Evolutionary conservation across 1,140 invertebrate genomes (phyloP).

Genomic region (Drosophila bocki): DNA sequence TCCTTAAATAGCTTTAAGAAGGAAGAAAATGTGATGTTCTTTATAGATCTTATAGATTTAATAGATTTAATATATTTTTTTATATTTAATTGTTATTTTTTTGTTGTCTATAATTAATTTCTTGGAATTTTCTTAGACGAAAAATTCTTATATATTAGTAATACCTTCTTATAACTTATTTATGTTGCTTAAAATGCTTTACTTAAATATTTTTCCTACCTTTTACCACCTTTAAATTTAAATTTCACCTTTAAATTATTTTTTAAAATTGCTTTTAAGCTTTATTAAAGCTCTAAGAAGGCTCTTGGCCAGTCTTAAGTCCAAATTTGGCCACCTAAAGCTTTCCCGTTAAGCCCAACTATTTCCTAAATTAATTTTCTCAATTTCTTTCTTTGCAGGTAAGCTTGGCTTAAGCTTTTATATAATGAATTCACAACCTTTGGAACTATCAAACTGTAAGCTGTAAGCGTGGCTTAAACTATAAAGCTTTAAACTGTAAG

Average conservation of each 20-base stretch:
- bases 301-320: background rate
- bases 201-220: background rate
- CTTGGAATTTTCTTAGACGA: no score
- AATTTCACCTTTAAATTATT: background rate
- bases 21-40: background rate
- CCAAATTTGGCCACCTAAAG: background rate
- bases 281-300: slow-evolving; percentile 1
- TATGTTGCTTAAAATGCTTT: no score
- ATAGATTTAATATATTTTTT: no score
- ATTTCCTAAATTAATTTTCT: background rate
- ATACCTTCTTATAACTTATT: no score
- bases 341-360: background rate
- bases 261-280: background rate
- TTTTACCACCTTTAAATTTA: background rate
- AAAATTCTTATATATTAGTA: no score
- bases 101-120: no score
- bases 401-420: slow-evolving; percentile 31
- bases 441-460: slow-evolving; percentile 13
- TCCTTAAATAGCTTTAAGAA: background rate
- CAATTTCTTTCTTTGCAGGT: slow-evolving; percentile 40
- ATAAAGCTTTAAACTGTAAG: slow-evolving; percentile 17
- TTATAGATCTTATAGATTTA: no score
- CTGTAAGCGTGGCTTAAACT: background rate
- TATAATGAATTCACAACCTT: background rate
- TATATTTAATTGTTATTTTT: no score